Evolutionary conservation across 1,140 invertebrate species (phyloP).

Genomic region (Drosophila melanogaster): Release_6_plus_ISO1_MT NT_033779.5:1843501-1844000

Average conservation of each 20-base stretch:
- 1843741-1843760: constrained; percentile 1
- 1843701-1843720: constrained; percentile 82
- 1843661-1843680: constrained; percentile 58
- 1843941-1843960: constrained; percentile 11
- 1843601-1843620: constrained; percentile 76
- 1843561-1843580: constrained; percentile 68
- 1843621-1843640: constrained; percentile 64
- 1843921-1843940: constrained; percentile 40
- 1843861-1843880: constrained; percentile 78
- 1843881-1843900: constrained; percentile 82
- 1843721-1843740: constrained; percentile 50
- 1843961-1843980: constrained; percentile 65
- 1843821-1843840: constrained; percentile 19
- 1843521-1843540: constrained; percentile 63
- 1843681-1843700: constrained; percentile 60
- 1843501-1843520: constrained; percentile 68
- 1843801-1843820: constrained; percentile 17
- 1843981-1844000: constrained; percentile 81
- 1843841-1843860: constrained; percentile 72
- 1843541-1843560: constrained; percentile 62
- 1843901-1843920: constrained; percentile 77
- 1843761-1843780: constrained; percentile 19
- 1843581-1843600: constrained; percentile 80
- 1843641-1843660: constrained; percentile 56
- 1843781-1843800: background rate